Base-by-base conservation (phyloP, 2,797 vertebrate genomes). In the Lophotriccus pileatus region DNA sequence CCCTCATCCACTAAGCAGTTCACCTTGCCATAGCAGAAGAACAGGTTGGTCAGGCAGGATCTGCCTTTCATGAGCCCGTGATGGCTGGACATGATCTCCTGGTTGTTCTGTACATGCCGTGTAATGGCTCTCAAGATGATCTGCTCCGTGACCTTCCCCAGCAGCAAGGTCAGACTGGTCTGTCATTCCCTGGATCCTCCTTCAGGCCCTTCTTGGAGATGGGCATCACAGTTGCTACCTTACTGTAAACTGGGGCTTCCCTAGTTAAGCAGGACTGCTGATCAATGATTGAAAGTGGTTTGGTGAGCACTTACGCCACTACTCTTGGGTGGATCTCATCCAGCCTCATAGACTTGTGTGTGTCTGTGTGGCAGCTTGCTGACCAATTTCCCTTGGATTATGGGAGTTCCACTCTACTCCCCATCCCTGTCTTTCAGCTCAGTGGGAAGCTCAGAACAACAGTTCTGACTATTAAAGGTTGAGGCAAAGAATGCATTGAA, bases 61-160 rank as follows among this genome's bases (percentile, higher is more conserved):
- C 18, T 69, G 28, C 18, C 18, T 75, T 74, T 58, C n/a, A 28
- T 58, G 34, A 75, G 7, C 30, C 19, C 4, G 4, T 14, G 7
- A 14, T 34, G 44, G n/a, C n/a, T 80, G 28, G 21, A 59, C n/a
- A 30, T 2, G 4, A 7, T 39, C n/a, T 68, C 44, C 21, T 27
- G 37, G 37, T 14, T 56, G n/a, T 50, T 13, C 36, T 68, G 37
- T 24, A 44, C 24, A 4, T 25, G 28, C 28, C 0, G 0, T 56
- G 30, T 23, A 9, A 63, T 14, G 49, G 15, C 15, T 32, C 7
- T 23, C 21, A 17, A 34, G 12, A 23, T 27, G 9, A 46, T 27
- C 21, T 32, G 21, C 18, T 75, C 21, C 0, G 0, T 46, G 30
- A 58, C n/a, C 15, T 50, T 50, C 43, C 0, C 0, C 0, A 0